Base-by-base conservation (phyloP, 2,797 vertebrate genomes). In the Hypotaenidia okinawae region DNA sequence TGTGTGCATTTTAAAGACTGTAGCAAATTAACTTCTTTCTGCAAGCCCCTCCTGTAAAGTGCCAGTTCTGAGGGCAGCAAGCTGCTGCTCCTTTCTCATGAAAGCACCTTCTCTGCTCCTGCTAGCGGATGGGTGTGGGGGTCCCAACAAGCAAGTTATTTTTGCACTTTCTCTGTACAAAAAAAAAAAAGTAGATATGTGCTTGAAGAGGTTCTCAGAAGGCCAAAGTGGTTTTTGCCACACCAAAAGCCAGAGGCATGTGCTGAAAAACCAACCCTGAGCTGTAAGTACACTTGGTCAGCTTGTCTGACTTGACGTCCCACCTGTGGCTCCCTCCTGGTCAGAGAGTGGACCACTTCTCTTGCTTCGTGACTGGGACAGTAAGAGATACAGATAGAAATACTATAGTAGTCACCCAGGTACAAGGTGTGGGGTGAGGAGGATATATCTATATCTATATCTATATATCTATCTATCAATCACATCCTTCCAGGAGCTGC, bases 11-110 rank as follows among this genome's bases (percentile, higher is more conserved):
- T 93, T 94, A 94, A 89, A 92, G 78, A 90, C 68, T 55, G 43
- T 30, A 88, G 77, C 61, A 92, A 97, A 97, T 97, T 86, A 82
- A 89, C 83, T 94, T 92, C 74, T 94, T 92, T 83, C 80, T 66
- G 63, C 2, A 23, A 76, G 12, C 17, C 15, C 8, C 59, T 84
- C 66, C 80, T n/a, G n/a, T 47, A 61, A 87, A 91, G 83, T 6
- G 51, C 27, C 57, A 66, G 33, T 14, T 49, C 54, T 78, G 64
- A 55, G 8, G 37, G 75, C 64, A 85, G 24, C 0, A 2, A 68
- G 61, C 27, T 0, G 2, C 33, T 64, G 27, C n/a, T n/a, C n/a
- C 74, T 32, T 74, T 49, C 64, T 67, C 58, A 6, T 27, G 58
- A 70, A 87, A 87, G 32, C 75, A 64, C 49, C 55, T 62, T 12